Conservation (phyloP, 2,113 vertebrate genomes). For the Setophaga petechia region DNA sequence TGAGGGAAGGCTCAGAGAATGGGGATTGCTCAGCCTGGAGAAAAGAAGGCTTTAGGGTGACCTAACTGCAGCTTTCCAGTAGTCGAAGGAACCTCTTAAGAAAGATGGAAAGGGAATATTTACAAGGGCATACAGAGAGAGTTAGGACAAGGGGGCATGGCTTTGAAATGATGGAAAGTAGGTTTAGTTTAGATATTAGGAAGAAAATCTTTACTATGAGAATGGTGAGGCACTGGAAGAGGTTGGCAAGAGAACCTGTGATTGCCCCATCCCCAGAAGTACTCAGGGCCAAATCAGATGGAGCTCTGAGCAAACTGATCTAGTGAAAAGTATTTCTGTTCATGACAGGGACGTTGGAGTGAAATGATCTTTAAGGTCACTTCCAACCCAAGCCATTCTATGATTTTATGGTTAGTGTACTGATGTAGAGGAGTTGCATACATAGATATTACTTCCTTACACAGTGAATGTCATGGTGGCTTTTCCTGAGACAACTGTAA, state of each 20-base stretch:
- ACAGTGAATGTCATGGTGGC: not conserved
- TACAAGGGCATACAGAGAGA: not conserved
- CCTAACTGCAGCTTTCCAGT: not conserved
- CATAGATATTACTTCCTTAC: not conserved
- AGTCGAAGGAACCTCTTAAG: not conserved
- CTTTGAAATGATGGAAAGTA: not conserved
- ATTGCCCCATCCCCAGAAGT: not conserved
- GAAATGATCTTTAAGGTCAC: not conserved
- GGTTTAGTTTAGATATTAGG: not conserved
- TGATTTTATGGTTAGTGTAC: not conserved
- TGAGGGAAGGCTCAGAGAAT: not conserved
- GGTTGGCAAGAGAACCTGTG: not conserved
- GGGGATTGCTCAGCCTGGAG: not conserved
- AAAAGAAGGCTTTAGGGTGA: not conserved
- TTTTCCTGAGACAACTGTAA: not conserved
- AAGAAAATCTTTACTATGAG: not conserved
- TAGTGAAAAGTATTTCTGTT: not conserved
- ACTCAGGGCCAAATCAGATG: not conserved
- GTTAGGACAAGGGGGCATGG: not conserved
- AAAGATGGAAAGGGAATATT: not conserved
- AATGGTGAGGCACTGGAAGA: not conserved
- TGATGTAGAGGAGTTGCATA: not conserved
- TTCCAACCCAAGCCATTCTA: not conserved
- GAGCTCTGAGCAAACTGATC: not conserved
- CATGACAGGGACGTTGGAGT: fast-evolving